phyloP scores from a whole-genome alignment of 2,113 vertebrate species.

The Rhinolophus sinicus region DNA sequence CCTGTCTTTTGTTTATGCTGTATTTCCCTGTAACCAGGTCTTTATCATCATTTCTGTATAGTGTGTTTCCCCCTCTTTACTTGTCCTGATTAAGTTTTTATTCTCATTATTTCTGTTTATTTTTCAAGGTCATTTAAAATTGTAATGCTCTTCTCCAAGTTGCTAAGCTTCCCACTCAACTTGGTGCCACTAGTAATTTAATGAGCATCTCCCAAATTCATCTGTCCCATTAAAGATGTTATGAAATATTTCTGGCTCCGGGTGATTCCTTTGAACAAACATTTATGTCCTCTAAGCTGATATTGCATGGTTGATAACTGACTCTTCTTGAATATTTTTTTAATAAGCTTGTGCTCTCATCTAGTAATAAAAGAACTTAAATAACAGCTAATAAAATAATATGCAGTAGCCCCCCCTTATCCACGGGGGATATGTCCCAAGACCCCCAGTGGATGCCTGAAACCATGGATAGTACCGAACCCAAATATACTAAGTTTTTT shows the following conservation, averaged over 20 bases:
- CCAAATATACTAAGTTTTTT: neutral
- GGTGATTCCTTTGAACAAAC: conserved; percentile 20
- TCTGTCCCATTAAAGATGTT: conserved; percentile 43
- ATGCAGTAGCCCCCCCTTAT: neutral
- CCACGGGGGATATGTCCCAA: neutral
- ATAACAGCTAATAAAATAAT: conserved; percentile 6
- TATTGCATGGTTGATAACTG: neutral
- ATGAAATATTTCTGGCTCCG: conserved; percentile 33
- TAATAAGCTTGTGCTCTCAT: neutral
- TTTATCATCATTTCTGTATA: conserved; percentile 44
- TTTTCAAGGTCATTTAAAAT: conserved; percentile 64
- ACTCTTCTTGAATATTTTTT: conserved; percentile 29
- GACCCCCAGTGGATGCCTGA: neutral
- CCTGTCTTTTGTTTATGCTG: conserved; percentile 56
- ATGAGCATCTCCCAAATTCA: conserved; percentile 50
- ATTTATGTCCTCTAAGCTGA: neutral
- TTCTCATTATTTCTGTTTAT: conserved; percentile 62
- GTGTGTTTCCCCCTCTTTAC: neutral
- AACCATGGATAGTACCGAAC: no score
- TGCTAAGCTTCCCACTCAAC: conserved; percentile 46
- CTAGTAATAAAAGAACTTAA: neutral
- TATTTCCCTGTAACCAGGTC: conserved; percentile 56
- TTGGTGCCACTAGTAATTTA: conserved; percentile 32
- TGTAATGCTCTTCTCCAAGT: conserved; percentile 50
- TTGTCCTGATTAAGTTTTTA: conserved; percentile 42